Evolutionary conservation across 1,140 invertebrate genomes (phyloP).

Genomic region (Planococcus citri): DNA sequence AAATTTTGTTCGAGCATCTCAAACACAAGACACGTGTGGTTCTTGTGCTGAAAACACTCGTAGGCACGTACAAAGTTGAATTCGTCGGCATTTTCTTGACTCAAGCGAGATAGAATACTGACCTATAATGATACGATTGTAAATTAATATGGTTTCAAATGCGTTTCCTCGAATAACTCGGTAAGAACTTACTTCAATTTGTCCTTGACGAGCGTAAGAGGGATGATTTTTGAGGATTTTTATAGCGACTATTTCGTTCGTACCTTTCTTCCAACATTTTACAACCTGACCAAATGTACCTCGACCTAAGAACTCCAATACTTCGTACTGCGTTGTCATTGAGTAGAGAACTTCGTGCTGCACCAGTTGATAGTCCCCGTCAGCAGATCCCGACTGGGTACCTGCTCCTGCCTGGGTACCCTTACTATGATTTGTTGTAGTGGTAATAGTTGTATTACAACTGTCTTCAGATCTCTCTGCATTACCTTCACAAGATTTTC

Average conservation of each 20-base stretch:
- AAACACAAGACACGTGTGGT: conserved; percentile 98
- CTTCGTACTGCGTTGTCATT: conserved; percentile 84
- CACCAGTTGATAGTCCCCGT: conserved; percentile 95
- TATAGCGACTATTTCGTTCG: conserved; percentile 98
- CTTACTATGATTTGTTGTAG: conserved; percentile 69
- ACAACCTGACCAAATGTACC: conserved; percentile 99
- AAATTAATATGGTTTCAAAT: no score
- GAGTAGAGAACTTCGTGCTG: conserved; percentile 95
- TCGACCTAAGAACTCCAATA: conserved; percentile 94
- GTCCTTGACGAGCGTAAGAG: conserved; percentile 97
- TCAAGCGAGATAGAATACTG: conserved; percentile 89
- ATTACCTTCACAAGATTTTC: conserved; percentile 49
- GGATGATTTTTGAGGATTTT: conserved; percentile 99
- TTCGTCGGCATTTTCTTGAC: conserved; percentile 99
- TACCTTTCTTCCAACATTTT: conserved; percentile 99
- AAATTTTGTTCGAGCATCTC: conserved; percentile 99
- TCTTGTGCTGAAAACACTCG: conserved; percentile 99
- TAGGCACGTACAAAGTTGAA: conserved; percentile 99
- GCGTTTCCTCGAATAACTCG: background rate
- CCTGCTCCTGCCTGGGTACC: conserved; percentile 26
- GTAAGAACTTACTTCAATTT: conserved; percentile 80
- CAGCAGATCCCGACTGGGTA: conserved; percentile 47
- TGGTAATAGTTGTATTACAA: conserved; percentile 34
- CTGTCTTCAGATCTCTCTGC: conserved; percentile 33
- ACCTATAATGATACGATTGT: conserved; percentile 41